Percentiles rank a stretch among this genome's conserved stretches.
Evolutionary conservation across 2,888 invertebrate genomes (phyloP).

Genomic region (Pseudococcus viburni): DNA sequence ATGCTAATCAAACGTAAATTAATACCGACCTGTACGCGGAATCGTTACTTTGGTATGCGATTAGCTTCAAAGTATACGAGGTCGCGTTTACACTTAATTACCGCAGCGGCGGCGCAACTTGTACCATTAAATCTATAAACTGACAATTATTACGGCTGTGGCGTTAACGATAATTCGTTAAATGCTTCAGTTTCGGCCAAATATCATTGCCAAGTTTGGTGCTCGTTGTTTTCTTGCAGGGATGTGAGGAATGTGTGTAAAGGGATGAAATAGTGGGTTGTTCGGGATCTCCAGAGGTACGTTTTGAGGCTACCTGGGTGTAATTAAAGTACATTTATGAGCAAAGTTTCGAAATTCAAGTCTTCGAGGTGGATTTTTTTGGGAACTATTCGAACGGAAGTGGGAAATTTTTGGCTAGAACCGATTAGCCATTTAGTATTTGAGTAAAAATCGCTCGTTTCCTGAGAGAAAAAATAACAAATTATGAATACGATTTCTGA

Average conservation of each 20-base stretch:
- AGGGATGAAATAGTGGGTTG: neutral
- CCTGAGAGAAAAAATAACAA: no score
- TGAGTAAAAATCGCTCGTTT: no score
- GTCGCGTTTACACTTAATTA: conserved; percentile 45
- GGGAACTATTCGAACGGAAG: no score
- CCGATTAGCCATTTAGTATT: no score
- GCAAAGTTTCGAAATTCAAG: no score
- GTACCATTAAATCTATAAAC: conserved; percentile 26
- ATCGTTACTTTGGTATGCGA: conserved; percentile 31
- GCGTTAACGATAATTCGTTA: neutral
- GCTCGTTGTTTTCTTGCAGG: neutral
- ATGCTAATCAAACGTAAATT: conserved; percentile 24
- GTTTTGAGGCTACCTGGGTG: no score
- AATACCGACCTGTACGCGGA: neutral
- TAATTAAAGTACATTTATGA: no score
- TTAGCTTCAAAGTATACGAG: neutral
- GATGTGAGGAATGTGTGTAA: neutral
- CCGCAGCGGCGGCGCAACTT: neutral
- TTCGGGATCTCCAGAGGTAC: no score
- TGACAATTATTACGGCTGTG: conserved; percentile 21
- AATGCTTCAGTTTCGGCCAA: neutral
- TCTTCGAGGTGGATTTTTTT: no score
- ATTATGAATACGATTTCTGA: no score
- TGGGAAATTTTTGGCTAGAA: no score
- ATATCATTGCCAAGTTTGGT: conserved; percentile 22